Conservation (phyloP, 2,888 invertebrate species). For the Seladonia tumulorum region DNA sequence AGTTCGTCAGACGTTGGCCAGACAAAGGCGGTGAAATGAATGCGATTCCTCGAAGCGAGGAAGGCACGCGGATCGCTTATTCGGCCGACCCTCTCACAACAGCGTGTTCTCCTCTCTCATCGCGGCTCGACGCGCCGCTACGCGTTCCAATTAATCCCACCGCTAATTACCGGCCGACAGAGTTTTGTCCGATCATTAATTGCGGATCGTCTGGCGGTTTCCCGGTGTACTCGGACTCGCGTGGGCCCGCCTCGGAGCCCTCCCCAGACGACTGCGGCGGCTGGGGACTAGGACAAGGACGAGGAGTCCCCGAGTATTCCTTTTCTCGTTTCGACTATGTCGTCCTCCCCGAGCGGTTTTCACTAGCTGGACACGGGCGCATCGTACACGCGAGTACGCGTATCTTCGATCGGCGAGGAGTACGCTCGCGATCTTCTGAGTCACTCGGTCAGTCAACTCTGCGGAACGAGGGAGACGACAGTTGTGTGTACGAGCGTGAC, state of each 20-base stretch:
- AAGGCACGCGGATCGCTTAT: conserved; percentile 40
- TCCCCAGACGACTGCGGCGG: background rate
- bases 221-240: conserved; percentile 21
- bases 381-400: conserved; percentile 30
- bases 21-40: background rate
- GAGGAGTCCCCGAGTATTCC: background rate
- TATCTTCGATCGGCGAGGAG: conserved; percentile 47
- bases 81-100: conserved; percentile 36
- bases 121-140: conserved; percentile 42
- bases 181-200: conserved; percentile 41
- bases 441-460: conserved; percentile 78
- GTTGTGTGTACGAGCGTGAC: conserved; percentile 29
- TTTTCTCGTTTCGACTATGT: background rate
- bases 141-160: conserved; percentile 61
- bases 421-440: conserved; percentile 64
- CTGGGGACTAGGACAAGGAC: background rate
- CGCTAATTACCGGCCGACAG: conserved; percentile 47
- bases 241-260: conserved; percentile 7
- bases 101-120: conserved; percentile 57
- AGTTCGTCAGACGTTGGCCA: background rate
- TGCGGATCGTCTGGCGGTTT: conserved; percentile 18
- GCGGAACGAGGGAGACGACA: conserved; percentile 35
- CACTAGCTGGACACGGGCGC: background rate
- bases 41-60: conserved; percentile 37
- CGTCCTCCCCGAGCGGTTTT: background rate